Conservation (phyloP, 1,140 invertebrate species). For the Bombus ignitus region DNA sequence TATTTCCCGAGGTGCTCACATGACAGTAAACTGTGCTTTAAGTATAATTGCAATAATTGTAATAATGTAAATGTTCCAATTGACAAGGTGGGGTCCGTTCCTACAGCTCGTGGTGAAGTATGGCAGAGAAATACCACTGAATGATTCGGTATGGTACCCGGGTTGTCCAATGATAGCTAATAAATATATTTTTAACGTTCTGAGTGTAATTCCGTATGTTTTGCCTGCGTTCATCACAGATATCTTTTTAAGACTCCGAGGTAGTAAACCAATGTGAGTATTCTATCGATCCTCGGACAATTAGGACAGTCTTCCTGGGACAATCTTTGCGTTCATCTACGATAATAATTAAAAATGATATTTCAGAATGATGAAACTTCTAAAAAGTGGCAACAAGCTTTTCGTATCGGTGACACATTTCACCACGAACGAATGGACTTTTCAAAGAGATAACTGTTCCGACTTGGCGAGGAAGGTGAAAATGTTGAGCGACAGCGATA, state of each 20-base stretch:
- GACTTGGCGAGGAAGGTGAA: no score
- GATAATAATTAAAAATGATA: not conserved
- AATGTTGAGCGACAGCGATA: no score
- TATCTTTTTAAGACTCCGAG: no score
- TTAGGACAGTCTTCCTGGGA: fast-evolving
- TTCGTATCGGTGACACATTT: fast-evolving
- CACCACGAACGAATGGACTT: no score
- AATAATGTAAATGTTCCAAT: no score
- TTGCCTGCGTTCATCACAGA: slow-evolving; percentile 78
- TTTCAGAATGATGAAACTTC: slow-evolving; percentile 91
- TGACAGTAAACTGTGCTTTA: no score
- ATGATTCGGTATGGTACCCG: no score
- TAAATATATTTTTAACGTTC: slow-evolving; percentile 86
- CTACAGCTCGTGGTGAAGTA: slow-evolving; percentile 79
- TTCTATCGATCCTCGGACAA: not conserved
- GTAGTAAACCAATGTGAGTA: slow-evolving; percentile 84
- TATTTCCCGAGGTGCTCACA: fast-evolving
- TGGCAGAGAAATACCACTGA: slow-evolving; percentile 80
- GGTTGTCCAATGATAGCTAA: slow-evolving; percentile 76
- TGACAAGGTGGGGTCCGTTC: no score
- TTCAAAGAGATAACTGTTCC: no score
- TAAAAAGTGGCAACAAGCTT: slow-evolving; percentile 90
- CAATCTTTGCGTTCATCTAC: fast-evolving
- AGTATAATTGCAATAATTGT: no score
- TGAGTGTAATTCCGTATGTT: slow-evolving; percentile 82